Base-by-base conservation (phyloP, 2,888 invertebrate species). In the Agriopis aurantiaria region DNA sequence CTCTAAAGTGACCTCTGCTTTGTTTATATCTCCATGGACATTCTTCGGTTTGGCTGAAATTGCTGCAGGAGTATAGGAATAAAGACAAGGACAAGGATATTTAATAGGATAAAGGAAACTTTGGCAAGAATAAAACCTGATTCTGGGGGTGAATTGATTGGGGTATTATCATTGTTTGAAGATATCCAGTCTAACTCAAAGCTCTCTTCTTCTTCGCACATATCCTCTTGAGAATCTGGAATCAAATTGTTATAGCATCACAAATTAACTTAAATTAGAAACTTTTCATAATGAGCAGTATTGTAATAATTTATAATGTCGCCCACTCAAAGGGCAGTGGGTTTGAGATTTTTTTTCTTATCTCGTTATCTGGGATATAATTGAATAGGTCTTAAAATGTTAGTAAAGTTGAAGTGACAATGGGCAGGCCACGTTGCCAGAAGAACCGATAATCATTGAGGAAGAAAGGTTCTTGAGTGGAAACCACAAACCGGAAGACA, bases 141-240 rank as follows among this genome's bases (percentile, higher is more conserved):
- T 73, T 79, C 71, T 68, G 82, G 78, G 61, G 75, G 69, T 48
- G 68, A 56, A 58, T 80, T 78, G 65, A 79, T 81, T 56, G 78
- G 55, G 51, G 76, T 80, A 77, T 43, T 80, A 48, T 78, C 80
- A 75, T 82, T 86, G 33, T 82, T 82, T 48, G 84, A 66, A 48
- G 85, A 75, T 10, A 87, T 69, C 92, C 92, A 93, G 65, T 92
- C 89, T 67, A 91, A 81, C 66, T 92, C 88, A 72, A 87, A 82
- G 65, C 82, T 89, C 52, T 91, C 91, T 79, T 91, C 91, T 80
- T 88, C 89, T 73, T 91, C 91, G 82, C 84, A 88, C 66, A 84
- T 83, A 49, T 89, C 89, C 58, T 91, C 91, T 78, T 82, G 85
- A 48, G 84, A 80, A 78, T 90, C 91, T 90, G 75, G 67, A 86